Evolutionary conservation across 2,797 vertebrate species (phyloP).

Genomic region (Bryconaethiops microstoma): DNA sequence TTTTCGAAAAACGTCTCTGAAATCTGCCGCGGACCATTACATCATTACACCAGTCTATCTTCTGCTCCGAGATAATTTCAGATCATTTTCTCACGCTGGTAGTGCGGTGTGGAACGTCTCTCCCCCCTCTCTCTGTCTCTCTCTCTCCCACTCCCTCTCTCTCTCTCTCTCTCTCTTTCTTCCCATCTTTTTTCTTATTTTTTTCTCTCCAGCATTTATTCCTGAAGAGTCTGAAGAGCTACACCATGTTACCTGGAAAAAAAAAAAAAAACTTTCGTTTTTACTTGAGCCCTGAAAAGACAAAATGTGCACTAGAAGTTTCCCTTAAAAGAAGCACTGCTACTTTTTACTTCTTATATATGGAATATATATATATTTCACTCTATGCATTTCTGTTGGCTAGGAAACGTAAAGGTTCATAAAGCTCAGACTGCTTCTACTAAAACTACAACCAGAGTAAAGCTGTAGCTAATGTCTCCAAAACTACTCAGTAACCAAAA

Average conservation of each 20-base stretch:
- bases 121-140: slow-evolving; percentile 29
- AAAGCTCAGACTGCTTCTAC: slow-evolving; percentile 17
- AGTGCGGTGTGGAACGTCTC: slow-evolving; percentile 37
- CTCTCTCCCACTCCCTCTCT: slow-evolving; percentile 11
- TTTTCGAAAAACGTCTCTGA: slow-evolving; percentile 58
- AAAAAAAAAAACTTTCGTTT: slow-evolving; percentile 37
- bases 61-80: slow-evolving; percentile 71
- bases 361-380: neutral
- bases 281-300: slow-evolving; percentile 36
- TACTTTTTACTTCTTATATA: slow-evolving; percentile 34
- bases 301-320: slow-evolving; percentile 34
- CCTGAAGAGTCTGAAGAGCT: slow-evolving; percentile 62
- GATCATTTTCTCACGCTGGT: slow-evolving; percentile 66
- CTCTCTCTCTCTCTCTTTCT: slow-evolving; percentile 15
- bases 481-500: slow-evolving; percentile 22
- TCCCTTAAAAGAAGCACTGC: slow-evolving; percentile 23
- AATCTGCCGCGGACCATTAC: slow-evolving; percentile 62
- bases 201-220: slow-evolving; percentile 57
- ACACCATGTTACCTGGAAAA: slow-evolving; percentile 60
- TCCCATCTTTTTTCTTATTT: slow-evolving; percentile 24
- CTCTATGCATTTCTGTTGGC: slow-evolving; percentile 48
- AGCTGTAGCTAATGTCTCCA: slow-evolving; percentile 1
- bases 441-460: slow-evolving; percentile 6
- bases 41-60: slow-evolving; percentile 62
- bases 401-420: neutral